phyloP scores from a whole-genome alignment of 2,113 vertebrate species.

The Antennarius striatus region DNA sequence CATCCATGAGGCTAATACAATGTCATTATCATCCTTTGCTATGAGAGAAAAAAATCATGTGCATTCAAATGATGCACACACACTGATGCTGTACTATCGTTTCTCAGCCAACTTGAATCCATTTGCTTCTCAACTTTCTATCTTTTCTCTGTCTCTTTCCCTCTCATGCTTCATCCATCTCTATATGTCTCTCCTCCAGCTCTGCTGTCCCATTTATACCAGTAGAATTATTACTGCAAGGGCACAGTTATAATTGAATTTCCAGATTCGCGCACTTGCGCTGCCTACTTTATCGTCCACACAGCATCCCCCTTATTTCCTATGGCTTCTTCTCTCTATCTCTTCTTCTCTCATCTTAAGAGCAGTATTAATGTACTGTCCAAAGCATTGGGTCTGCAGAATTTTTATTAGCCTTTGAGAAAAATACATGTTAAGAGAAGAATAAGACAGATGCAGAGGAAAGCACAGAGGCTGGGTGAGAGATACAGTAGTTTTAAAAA shows the following conservation, averaged over 20 bases:
- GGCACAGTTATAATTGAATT: conserved; percentile 79
- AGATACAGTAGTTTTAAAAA: not conserved
- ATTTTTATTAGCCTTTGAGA: conserved; percentile 65
- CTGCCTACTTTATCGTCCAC: conserved; percentile 33
- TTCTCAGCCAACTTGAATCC: conserved; percentile 13
- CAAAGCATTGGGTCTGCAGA: conserved; percentile 49
- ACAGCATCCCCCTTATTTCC: conserved; percentile 36
- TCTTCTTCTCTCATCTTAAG: conserved; percentile 52
- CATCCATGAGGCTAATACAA: conserved; percentile 8
- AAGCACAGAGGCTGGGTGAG: not conserved
- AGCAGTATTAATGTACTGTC: conserved; percentile 72
- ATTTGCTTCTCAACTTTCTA: conserved; percentile 43
- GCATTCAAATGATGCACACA: conserved; percentile 24
- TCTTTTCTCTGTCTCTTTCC: conserved; percentile 13
- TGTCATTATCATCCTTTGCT: conserved; percentile 1
- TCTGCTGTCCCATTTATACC: conserved; percentile 67
- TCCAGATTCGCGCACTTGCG: conserved; percentile 49
- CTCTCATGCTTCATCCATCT: conserved; percentile 45
- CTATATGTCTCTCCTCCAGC: conserved; percentile 44
- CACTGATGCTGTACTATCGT: conserved; percentile 2
- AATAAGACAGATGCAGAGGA: conserved; percentile 13
- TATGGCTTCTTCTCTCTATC: conserved; percentile 48
- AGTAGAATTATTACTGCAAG: conserved; percentile 75
- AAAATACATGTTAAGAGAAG: conserved; percentile 32
- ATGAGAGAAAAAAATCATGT: conserved; percentile 5